Base-by-base conservation (phyloP, 2,797 vertebrate genomes). In the Tapera naevia region DNA sequence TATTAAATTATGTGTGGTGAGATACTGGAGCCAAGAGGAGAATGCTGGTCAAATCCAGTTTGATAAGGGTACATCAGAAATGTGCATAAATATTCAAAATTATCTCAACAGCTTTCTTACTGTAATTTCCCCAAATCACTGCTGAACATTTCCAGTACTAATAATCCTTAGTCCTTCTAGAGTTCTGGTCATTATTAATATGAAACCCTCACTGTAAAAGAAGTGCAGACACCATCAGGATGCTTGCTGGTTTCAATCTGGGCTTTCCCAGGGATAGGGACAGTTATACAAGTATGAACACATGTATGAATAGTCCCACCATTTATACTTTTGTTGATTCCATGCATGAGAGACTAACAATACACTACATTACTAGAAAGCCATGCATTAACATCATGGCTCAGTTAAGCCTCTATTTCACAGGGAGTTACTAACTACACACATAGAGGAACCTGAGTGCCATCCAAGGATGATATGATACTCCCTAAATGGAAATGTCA, bases 251-350 rank as follows among this genome's bases (percentile, higher is more conserved):
- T 30, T 46, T 25, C 46, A 39, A 33, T 53, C 58, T 5, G 11
- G 24, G 73, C 43, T 32, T 80, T 39, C 81, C 45, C 18, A 64
- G 57, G 67, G 32, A 64, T 4, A 3, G 85, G 1, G 3, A 9
- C 33, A 54, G 41, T 37, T 76, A 39, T 2, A 21, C 28, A 25
- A 0, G 9, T 23, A 51, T 0, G 22, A 79, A 60, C 39, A 60
- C 0, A 1, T 0, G n/a, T 15, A 50, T 33, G 8, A 30, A 54
- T 1, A 33, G 41, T 46, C 54, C 30, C 7, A 0, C 28, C 57
- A 37, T 22, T 32, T 24, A 30, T 8, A 39, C 16, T 19, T 91
- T 5, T 13, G 71, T 3, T 15, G 30, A 14, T 30, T 8, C 21
- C 21, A 13, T 22, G 76, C 28, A 6, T 15, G 23, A 72, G n/a